Evolutionary conservation across 2,888 invertebrate genomes (phyloP), one percentile per base, ranked within the genome.

Genomic region (Callyntrura guangdongensis): DNA sequence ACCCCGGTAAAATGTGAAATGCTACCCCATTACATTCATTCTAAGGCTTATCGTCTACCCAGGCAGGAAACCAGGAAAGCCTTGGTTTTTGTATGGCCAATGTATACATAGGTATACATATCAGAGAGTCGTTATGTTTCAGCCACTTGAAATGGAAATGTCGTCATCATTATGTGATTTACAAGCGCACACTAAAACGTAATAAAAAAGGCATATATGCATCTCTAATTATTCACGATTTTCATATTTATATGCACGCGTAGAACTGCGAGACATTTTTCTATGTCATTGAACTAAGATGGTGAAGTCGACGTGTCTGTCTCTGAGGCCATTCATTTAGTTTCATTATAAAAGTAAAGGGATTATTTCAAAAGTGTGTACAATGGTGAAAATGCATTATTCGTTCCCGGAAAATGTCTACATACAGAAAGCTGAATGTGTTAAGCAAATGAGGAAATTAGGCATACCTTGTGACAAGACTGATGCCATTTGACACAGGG

Each of bases 401-500:
- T 6, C 74, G 45, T 74, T 74, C 74, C 36, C 72, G 0, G 3
- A 53, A 56, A 11, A 56, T 81, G 27, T 25, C 25, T 56, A 0
- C 36, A 36, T 36, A 2, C 0, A 36, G 6, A 61, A 20, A 6
- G 69, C 4, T 1, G 14, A 25, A 49, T 77, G 14, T 0, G 6
- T 56, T 56, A 12, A 27, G 0, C 6, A 45, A 36, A 36, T n/a
- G 45, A 49, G 22, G 4, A 9, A 14, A 36, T 14, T 36, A 4
- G 12, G 56, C 81, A 47, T 93, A 94, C 94, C 93, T 94, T 94
- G 93, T 92, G 94, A 94, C 74, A 94, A 92, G 87, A 94, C 94
- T 86, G 93, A 91, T 90, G 93, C 94, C 92, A 94, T 92, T 92
- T 94, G 93, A 92, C 93, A 94, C 47, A 93, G 90, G 88, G 93